Evolutionary conservation across 2,888 invertebrate species (phyloP).

Genomic region (Dolichopus griseipennis): DNA sequence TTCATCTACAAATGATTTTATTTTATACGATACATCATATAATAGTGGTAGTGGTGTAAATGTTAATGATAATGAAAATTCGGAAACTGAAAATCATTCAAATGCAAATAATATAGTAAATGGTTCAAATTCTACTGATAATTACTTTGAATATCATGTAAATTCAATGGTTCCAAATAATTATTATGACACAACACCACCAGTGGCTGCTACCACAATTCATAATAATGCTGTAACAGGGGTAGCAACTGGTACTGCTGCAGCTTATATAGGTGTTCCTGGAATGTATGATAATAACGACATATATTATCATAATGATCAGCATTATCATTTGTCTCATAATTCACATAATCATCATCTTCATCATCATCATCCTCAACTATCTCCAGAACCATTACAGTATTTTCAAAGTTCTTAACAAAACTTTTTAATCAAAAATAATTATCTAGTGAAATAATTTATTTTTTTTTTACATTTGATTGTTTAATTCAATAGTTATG

Average conservation of each 20-base stretch:
- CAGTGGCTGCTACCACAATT: not conserved
- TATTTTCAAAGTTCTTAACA: slow-evolving; percentile 6
- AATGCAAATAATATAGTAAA: not conserved
- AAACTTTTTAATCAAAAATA: not conserved
- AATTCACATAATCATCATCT: not conserved
- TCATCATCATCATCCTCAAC: not conserved
- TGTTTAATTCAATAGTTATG: not conserved
- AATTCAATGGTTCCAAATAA: not conserved
- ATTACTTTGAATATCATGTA: not conserved
- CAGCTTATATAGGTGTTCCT: not conserved
- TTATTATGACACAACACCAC: not conserved
- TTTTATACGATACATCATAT: not conserved
- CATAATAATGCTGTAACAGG: not conserved
- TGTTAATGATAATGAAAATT: not conserved
- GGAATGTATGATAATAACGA: not conserved
- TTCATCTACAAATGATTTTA: not conserved
- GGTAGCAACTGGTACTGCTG: not conserved
- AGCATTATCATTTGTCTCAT: not conserved
- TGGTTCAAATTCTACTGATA: not conserved
- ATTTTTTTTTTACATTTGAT: not conserved
- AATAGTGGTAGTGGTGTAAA: not conserved
- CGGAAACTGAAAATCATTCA: not conserved
- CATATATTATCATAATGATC: not conserved
- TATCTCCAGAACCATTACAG: not conserved
- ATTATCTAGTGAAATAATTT: not conserved